A percentile compares a stretch with the other conserved stretches of the same genome.
Evolutionary conservation across 2,888 invertebrate species (phyloP).

Genomic region (Plebejus anna): DNA sequence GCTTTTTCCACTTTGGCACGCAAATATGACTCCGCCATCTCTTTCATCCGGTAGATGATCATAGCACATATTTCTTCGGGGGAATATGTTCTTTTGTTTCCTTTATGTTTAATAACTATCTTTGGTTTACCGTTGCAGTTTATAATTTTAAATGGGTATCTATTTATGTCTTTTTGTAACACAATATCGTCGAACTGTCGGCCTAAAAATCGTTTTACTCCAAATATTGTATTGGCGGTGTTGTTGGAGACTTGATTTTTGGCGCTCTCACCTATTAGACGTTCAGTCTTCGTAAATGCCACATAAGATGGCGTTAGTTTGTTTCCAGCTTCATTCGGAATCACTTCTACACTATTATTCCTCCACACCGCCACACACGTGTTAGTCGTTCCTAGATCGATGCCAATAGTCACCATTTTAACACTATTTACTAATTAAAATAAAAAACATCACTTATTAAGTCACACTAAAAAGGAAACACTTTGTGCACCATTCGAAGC

Average conservation of each 20-base stretch:
- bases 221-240: slow-evolving; percentile 58
- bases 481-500: slow-evolving; percentile 40
- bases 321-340: slow-evolving; percentile 58
- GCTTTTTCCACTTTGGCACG: slow-evolving; percentile 53
- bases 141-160: slow-evolving; percentile 54
- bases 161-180: slow-evolving; percentile 56
- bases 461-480: slow-evolving; percentile 1
- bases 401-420: slow-evolving; percentile 61
- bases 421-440: slow-evolving; percentile 12
- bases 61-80: slow-evolving; percentile 64
- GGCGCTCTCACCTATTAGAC: slow-evolving; percentile 61
- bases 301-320: slow-evolving; percentile 59
- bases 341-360: slow-evolving; percentile 55
- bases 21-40: slow-evolving; percentile 54
- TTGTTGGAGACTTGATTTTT: slow-evolving; percentile 55
- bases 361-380: slow-evolving; percentile 63
- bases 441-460: background rate
- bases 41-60: slow-evolving; percentile 60
- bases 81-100: slow-evolving; percentile 49
- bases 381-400: slow-evolving; percentile 63
- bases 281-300: slow-evolving; percentile 54
- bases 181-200: slow-evolving; percentile 55
- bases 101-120: slow-evolving; percentile 52
- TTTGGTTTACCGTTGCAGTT: slow-evolving; percentile 62
- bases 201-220: slow-evolving; percentile 59